Base-by-base conservation (phyloP, 37 sponge, comb jelly and placozoan species). In the Cladorhizidae sp. region DNA sequence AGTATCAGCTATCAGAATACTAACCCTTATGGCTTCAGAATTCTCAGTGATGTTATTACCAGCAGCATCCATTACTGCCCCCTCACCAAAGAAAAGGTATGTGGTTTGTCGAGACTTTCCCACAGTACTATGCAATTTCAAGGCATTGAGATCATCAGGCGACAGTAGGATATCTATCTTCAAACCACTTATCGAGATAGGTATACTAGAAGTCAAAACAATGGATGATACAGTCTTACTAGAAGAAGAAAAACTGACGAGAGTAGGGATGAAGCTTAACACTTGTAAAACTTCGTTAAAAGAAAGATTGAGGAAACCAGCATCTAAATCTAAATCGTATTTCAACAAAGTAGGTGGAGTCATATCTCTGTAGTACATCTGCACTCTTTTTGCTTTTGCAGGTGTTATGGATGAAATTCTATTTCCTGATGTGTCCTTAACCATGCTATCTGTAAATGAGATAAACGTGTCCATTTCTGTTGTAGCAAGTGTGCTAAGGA, bases 221-320 rank as follows among this genome's bases (percentile, higher is more conserved):
- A 80, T 49, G 26, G 54, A 63, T 17, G 73, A 21, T 18, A 77
- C 52, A 31, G 36, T 65, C 36, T 78, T 67, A 51, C 40, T 57
- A 23, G 82, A 67, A 58, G 80, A 50, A 29, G 83, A 78, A 62
- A 90, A 77, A 42, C 74, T 81, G 62, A 85, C 70, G n/a, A 83
- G 51, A 28, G 73, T 55, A 0, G 79, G 63, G 70, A 35, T 73
- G 62, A 94, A 90, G 70, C 88, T 81, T 0, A 57, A 55, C 14
- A 88, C 81, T 57, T 45, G 37, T 18, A 90, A 72, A 28, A 88
- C 89, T 59, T 94, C 95, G 77, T 57, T 82, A 57, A 94, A 90
- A 6, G 92, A 89, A 8, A 95, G 74, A 26, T 86, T 95, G 38
- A 95, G 70, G 58, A 89, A 87, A 21, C 96, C 93, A 54, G 55